Base-by-base conservation (phyloP, 2,797 vertebrate species). In the Aselliscus stoliczkanus region DNA sequence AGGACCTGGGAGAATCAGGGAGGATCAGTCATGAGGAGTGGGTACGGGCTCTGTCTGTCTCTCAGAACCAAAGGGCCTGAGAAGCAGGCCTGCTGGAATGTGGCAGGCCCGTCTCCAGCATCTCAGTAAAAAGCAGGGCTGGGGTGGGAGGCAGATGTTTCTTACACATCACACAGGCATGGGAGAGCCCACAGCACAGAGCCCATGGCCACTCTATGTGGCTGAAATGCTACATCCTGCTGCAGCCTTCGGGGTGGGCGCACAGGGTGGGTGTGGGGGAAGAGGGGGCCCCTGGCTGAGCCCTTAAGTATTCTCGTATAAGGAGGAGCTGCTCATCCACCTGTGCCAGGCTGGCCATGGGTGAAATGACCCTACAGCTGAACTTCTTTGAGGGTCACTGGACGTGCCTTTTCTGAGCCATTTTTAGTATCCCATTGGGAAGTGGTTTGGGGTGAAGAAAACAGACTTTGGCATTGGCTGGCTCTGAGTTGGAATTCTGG, bases 1-100 rank as follows among this genome's bases (percentile, higher is more conserved):
- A 99, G 98, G 90, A 99, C 99, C 99, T 99, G 98, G 10, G 96
- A 97, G 86, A 92, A 85, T 12, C 4, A 64, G 58, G 42, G 17
- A 37, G 62, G 29, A 18, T 94, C 67, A 96, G 87, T 54, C 4
- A 18, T 4, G 0, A 9, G 70, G 52, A 56, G 9, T 1, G 15
- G 37, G 34, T 76, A 18, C 3, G 0, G 47, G 11, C 17, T 34
- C 20, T 18, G 20, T 84, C 47, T 11, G 11, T 54, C 11, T 29
- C 23, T n/a, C 18, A 27, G 34, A 56, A 39, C 3, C 21, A 7
- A 31, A 47, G 25, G 70, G 54, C 8, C 50, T n/a, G 50, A 31
- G 62, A 56, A 39, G 25, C 27, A n/a, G 50, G 72, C 17, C 31
- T 4, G 37, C 23, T 8, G 54, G 15, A 18, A 11, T 6, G 1